A percentile compares a stretch with the other conserved stretches of the same genome.
Evolutionary conservation across 2,113 vertebrate species (phyloP).

Genomic region (Amphiprion percula): DNA sequence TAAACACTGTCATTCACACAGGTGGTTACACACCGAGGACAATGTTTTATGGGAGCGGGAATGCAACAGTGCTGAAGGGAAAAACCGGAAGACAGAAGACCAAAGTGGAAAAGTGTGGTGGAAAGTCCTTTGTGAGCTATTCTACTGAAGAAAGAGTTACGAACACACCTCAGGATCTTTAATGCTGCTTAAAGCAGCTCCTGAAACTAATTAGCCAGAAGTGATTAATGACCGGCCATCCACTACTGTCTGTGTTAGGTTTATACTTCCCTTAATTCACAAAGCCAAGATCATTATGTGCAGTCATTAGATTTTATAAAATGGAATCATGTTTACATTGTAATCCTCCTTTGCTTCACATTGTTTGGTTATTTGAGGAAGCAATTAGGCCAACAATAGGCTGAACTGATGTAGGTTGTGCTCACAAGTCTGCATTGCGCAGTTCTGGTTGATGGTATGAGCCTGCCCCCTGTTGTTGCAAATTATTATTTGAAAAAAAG

Average conservation of each 20-base stretch:
- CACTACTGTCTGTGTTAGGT: neutral
- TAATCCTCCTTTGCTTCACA: neutral
- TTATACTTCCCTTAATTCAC: neutral
- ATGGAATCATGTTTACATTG: constrained; percentile 1
- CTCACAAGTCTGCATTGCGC: neutral
- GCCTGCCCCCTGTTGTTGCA: constrained; percentile 76
- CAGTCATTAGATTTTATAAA: neutral
- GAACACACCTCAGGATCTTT: neutral
- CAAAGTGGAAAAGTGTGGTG: constrained; percentile 5
- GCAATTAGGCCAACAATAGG: constrained; percentile 1
- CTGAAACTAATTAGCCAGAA: neutral
- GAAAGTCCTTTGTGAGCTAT: constrained; percentile 22
- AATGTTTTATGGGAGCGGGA: constrained; percentile 44
- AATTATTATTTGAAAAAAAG: constrained; percentile 14
- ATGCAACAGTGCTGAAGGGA: constrained; percentile 22
- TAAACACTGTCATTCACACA: constrained; percentile 52
- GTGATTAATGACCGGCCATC: neutral
- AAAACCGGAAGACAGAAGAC: constrained; percentile 18
- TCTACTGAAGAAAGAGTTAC: constrained; percentile 1
- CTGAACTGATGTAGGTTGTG: neutral
- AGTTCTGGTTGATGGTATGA: constrained; percentile 33
- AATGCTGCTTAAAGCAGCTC: constrained; percentile 5
- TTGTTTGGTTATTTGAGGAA: constrained; percentile 19
- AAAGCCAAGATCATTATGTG: constrained; percentile 1
- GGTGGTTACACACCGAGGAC: constrained; percentile 34